Evolutionary conservation across 2,113 vertebrate species (phyloP).

Genomic region (Thryonomys swinderianus): DNA sequence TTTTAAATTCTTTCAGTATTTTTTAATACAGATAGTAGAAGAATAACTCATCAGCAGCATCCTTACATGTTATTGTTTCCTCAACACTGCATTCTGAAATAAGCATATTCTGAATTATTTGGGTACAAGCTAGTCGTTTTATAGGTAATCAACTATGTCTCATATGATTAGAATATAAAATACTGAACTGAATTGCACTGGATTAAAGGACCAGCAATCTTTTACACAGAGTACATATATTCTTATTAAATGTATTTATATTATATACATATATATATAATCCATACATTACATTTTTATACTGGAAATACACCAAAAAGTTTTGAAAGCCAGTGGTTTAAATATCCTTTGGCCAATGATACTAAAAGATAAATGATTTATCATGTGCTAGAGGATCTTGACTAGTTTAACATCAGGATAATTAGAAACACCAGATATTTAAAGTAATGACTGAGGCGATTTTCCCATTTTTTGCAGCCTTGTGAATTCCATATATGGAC

Average conservation of each 20-base stretch:
- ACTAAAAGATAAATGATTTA: neutral
- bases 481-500: neutral
- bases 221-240: neutral
- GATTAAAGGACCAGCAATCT: conserved; percentile 39
- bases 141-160: conserved; percentile 7
- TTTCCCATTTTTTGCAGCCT: neutral
- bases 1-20: conserved; percentile 26
- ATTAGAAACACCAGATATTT: neutral
- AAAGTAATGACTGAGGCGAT: neutral
- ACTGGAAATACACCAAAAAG: neutral
- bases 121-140: conserved; percentile 31
- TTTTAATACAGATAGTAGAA: conserved; percentile 39
- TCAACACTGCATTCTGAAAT: conserved; percentile 49
- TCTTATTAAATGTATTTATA: too few relatives aligned
- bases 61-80: conserved; percentile 46
- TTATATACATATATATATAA: neutral
- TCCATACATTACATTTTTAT: neutral
- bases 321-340: neutral
- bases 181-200: neutral
- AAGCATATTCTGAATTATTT: conserved; percentile 50
- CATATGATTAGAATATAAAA: conserved; percentile 32
- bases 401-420: neutral
- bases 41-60: conserved; percentile 31
- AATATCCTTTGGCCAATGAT: neutral
- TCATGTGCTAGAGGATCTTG: neutral